phyloP scores from a whole-genome alignment of 2,888 invertebrate genomes.

The Tetheella fluctuosa region DNA sequence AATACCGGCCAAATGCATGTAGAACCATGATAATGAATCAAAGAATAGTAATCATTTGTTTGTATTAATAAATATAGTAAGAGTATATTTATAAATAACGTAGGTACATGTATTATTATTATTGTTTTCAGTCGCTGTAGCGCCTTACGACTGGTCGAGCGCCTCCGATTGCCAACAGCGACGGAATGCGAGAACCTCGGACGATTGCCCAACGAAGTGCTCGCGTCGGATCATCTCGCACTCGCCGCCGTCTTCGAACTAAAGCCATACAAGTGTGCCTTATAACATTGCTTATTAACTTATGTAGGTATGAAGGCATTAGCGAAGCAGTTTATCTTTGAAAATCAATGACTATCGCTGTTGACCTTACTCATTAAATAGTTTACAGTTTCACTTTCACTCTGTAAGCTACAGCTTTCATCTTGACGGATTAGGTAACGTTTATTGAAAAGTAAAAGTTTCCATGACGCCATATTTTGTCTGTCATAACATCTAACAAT shows the following conservation, averaged over 20 bases:
- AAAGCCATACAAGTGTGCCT: conserved; percentile 33
- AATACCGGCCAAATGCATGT: too few species aligned
- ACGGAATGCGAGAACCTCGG: conserved; percentile 82
- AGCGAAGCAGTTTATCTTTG: not conserved
- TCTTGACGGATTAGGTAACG: not conserved
- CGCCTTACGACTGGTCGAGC: conserved; percentile 82
- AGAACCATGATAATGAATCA: too few species aligned
- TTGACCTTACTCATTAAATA: not conserved
- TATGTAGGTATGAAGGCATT: not conserved
- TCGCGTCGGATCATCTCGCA: conserved; percentile 94
- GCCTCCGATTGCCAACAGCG: conserved; percentile 87
- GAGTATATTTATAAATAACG: too few species aligned
- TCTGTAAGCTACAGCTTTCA: not conserved
- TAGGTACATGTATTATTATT: too few species aligned
- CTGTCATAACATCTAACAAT: too few species aligned
- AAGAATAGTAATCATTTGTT: too few species aligned
- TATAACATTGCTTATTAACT: conserved; percentile 27
- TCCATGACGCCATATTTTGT: too few species aligned
- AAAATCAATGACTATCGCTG: not conserved
- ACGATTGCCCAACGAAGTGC: conserved; percentile 88
- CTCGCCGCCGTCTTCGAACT: conserved; percentile 89
- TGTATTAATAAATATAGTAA: too few species aligned
- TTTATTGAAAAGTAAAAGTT: not conserved
- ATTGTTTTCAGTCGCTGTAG: conserved; percentile 66
- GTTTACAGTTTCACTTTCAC: not conserved